A percentile compares a stretch with the other conserved stretches of the same genome.
These are phyloP conservation scores for Linnaemya tessellans DNA, from an alignment of 2,888 invertebrate genomes.

Conservation along the genomic window DNA sequence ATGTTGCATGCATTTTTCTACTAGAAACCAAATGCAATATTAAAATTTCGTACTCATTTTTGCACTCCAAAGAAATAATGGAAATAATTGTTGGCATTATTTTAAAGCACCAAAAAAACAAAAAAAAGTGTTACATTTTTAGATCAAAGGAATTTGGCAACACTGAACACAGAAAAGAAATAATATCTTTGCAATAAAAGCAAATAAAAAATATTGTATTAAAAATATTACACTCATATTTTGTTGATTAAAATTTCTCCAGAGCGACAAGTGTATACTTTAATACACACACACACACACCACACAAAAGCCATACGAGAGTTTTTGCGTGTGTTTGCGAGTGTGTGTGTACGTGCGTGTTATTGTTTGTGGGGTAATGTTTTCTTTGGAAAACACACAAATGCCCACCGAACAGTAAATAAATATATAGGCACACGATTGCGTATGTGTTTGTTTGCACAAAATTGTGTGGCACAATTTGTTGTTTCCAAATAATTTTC, in stretches of 20 bases:
- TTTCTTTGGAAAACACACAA: constrained; percentile 11
- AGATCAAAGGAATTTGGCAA: constrained; percentile 45
- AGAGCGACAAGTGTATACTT: constrained; percentile 62
- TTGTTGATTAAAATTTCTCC: constrained; percentile 65
- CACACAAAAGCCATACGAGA: neutral
- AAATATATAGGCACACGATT: constrained; percentile 31
- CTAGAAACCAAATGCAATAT: no score
- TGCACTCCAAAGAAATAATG: no score
- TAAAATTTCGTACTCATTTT: no score
- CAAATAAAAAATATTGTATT: constrained; percentile 9
- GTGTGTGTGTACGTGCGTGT: neutral
- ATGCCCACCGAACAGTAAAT: neutral
- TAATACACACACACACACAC: neutral
- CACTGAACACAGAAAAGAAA: constrained; percentile 28
- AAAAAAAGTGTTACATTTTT: neutral
- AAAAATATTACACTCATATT: constrained; percentile 24
- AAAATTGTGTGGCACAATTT: constrained; percentile 48
- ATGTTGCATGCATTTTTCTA: no score
- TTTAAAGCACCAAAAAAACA: constrained; percentile 5
- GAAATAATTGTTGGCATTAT: neutral
- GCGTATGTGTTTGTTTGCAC: neutral
- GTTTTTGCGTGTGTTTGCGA: neutral
- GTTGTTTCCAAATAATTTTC: constrained; percentile 54
- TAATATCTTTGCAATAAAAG: constrained; percentile 1
- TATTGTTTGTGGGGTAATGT: neutral